Base-by-base conservation (phyloP, 2,113 vertebrate species). In the Rhodinocichla rosea region DNA sequence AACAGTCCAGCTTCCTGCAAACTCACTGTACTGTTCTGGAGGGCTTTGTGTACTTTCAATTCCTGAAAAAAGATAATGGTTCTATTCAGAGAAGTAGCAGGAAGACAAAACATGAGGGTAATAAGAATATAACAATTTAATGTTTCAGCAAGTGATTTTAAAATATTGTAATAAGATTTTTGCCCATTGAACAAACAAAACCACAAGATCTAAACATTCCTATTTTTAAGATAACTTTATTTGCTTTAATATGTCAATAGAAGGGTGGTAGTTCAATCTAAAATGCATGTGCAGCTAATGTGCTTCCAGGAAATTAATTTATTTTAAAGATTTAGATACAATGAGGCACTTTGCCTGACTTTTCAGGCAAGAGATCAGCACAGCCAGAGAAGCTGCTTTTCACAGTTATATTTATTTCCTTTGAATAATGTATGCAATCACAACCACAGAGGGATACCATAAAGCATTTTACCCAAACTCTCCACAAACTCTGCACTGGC, bases 211-310 rank as follows among this genome's bases (percentile, higher is more conserved):
- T 11, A 44, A 80, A 81, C 52, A 40, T 39, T 83, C 70, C 40
- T 93, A 42, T 91, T 92, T 88, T 67, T 3, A 93, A 94, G 88
- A 94, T 93, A 93, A 90, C 60, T 87, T 86, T 94, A 88, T 90
- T 92, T 94, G 60, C 57, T 73, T 47, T 81, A 75, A 52, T 89
- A 83, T 17, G n/a, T 83, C 85, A 95, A 78, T 70, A 88, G 42
- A 60, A 83, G 44, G 37, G 33, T 67, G 35, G 55, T 50, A 52
- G 22, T 83, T 88, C 42, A 83, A 49, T 67, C 56, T 75, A 83
- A 91, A 95, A 63, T 37, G 10, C 3, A 4, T 60, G 42, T 23
- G 35, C 57, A 92, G 68, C 30, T 81, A 86, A 23, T 10, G 4
- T 56, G 56, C 69, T 88, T 70, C 52, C 68, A 94, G 40, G 40